phyloP scores from a whole-genome alignment of 2,888 invertebrate genomes.

The Amaurobius ferox region DNA sequence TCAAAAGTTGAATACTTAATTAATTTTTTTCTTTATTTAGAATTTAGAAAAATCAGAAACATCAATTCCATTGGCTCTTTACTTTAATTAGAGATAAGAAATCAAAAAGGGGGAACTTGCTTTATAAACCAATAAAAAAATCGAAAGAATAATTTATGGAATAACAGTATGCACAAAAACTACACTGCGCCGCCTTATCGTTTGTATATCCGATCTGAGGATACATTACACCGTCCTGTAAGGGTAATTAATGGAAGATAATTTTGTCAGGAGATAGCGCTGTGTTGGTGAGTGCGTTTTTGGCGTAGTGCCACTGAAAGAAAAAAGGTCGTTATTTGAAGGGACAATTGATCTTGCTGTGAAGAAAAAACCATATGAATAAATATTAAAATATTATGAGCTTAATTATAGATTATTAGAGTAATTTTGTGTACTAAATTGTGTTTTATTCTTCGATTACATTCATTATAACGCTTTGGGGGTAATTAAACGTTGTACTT shows the following conservation, averaged over 20 bases:
- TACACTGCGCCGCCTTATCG: background rate
- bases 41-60: conserved; percentile 31
- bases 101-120: conserved; percentile 58
- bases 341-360: too few species aligned
- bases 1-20: conserved; percentile 26
- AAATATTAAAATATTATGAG: too few species aligned
- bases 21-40: conserved; percentile 22
- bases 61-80: conserved; percentile 39
- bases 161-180: background rate
- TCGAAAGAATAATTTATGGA: conserved; percentile 49
- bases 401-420: too few species aligned
- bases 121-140: conserved; percentile 16
- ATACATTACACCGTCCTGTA: conserved; percentile 59
- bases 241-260: conserved; percentile 55
- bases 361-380: too few species aligned
- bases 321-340: too few species aligned
- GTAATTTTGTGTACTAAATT: too few species aligned
- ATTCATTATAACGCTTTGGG: too few species aligned
- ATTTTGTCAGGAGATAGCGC: background rate
- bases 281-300: conserved; percentile 12
- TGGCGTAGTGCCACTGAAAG: conserved; percentile 23
- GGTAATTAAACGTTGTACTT: too few species aligned
- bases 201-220: background rate
- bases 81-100: conserved; percentile 65
- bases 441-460: too few species aligned